phyloP scores from a whole-genome alignment of 2,888 invertebrate genomes.

The Stenotaenia linearis region DNA sequence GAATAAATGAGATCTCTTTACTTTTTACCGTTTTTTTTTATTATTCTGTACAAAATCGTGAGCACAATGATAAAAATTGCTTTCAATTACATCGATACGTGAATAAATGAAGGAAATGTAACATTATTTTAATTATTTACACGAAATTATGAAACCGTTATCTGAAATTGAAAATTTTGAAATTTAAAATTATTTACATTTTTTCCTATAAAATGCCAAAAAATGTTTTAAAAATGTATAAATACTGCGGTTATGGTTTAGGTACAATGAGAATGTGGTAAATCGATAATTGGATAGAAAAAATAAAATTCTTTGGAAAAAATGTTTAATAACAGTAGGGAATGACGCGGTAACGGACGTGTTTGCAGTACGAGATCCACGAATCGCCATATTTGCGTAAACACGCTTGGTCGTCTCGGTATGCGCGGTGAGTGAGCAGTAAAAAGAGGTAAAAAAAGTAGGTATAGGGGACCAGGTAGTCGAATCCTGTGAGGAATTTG shows the following conservation, averaged over 20 bases:
- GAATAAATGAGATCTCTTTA: neutral
- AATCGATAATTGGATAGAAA: no score
- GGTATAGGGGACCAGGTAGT: neutral
- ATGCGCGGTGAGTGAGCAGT: neutral
- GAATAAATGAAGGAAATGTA: no score
- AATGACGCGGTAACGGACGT: neutral
- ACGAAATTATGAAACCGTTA: no score
- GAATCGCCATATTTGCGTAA: neutral
- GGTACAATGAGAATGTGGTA: neutral
- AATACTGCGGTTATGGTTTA: no score
- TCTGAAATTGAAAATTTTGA: no score
- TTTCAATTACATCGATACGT: no score
- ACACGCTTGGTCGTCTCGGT: neutral
- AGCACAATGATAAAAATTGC: no score
- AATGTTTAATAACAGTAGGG: neutral
- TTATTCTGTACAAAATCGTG: neutral
- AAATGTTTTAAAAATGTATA: no score
- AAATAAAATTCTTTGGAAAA: constrained; percentile 22
- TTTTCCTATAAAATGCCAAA: no score
- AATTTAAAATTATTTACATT: no score
- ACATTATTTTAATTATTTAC: no score
- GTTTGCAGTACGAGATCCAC: neutral
- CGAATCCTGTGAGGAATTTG: neutral
- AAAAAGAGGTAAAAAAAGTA: neutral
- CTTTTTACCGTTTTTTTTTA: neutral